A percentile compares a stretch with the other conserved stretches of the same genome.
These are phyloP conservation scores for Stylophora pistillata DNA, from an alignment of 64 coral and sea anemone genomes.

Conservation along the genomic window DNA sequence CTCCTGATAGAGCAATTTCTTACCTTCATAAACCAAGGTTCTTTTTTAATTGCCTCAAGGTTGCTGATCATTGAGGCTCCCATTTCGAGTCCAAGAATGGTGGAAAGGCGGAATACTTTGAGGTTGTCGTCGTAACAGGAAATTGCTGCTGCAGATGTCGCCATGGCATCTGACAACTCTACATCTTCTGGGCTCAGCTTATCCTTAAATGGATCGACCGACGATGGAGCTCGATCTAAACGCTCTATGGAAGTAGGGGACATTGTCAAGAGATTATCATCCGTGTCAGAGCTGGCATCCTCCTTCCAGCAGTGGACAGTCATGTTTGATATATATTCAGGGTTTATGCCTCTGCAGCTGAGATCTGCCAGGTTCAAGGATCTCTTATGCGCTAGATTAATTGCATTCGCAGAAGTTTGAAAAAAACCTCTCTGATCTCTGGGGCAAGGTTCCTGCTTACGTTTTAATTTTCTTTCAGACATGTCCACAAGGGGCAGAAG, in stretches of 20 bases:
- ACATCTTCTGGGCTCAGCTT: constrained; percentile 53
- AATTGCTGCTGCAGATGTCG: constrained; percentile 75
- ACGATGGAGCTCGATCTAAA: constrained; percentile 14
- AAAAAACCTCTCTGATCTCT: background rate
- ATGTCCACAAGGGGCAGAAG: constrained; percentile 36
- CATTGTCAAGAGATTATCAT: constrained; percentile 60
- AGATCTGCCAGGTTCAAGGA: constrained; percentile 58
- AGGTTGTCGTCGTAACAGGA: background rate
- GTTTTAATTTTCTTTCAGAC: background rate
- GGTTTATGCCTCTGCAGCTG: constrained; percentile 53
- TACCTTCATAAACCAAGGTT: background rate
- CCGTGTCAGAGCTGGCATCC: background rate
- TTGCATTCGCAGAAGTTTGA: too few species aligned
- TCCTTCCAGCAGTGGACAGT: constrained; percentile 45
- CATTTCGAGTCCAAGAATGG: constrained; percentile 64
- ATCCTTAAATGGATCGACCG: background rate
- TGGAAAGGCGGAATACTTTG: constrained; percentile 55
- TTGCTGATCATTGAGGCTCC: constrained; percentile 7
- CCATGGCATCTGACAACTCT: constrained; percentile 73
- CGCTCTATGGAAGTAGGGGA: constrained; percentile 51
- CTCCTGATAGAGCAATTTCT: too few species aligned
- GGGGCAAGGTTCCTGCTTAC: background rate
- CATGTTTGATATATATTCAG: constrained; percentile 70
- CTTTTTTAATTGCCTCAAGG: background rate
- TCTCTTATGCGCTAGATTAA: background rate